Base-by-base conservation (phyloP, 2,113 vertebrate genomes). In the Solenodon paradoxus region DNA sequence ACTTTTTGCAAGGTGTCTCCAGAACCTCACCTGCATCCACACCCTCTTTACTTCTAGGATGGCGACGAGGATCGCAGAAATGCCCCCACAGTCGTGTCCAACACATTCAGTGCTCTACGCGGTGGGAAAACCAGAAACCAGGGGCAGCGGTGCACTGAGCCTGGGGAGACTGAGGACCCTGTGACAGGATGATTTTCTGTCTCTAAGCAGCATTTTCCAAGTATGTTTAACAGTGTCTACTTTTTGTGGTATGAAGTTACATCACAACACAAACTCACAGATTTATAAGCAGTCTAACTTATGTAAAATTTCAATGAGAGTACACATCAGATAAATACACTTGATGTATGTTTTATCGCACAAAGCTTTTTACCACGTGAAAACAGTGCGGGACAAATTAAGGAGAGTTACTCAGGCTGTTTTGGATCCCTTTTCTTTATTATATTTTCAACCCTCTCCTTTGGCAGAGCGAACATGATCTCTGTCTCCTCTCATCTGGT, bases 71-170 rank as follows among this genome's bases (percentile, higher is more conserved):
- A 35, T 11, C 19, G 17, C 22, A 74, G 79, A 22, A 0, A 17
- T 1, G 3, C 10, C 2, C 30, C 35, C 5, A 16, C 10, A 0
- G 57, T 32, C n/a, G n/a, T n/a, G n/a, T n/a, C n/a, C n/a, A n/a
- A n/a, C n/a, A n/a, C n/a, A n/a, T n/a, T n/a, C n/a, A n/a, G n/a
- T n/a, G n/a, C n/a, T n/a, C n/a, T n/a, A n/a, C n/a, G n/a, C n/a
- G n/a, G n/a, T n/a, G n/a, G n/a, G n/a, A n/a, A n/a, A n/a, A n/a
- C n/a, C n/a, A n/a, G n/a, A n/a, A n/a, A n/a, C n/a, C n/a, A n/a
- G n/a, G n/a, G n/a, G n/a, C n/a, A n/a, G n/a, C n/a, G n/a, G n/a
- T n/a, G n/a, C n/a, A n/a, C n/a, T n/a, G n/a, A n/a, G n/a, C n/a
- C n/a, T n/a, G n/a, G n/a, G n/a, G n/a, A n/a, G n/a, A 15, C 1